Conservation (phyloP, 2,888 invertebrate genomes). For the Lasioglossum pauxillum region DNA sequence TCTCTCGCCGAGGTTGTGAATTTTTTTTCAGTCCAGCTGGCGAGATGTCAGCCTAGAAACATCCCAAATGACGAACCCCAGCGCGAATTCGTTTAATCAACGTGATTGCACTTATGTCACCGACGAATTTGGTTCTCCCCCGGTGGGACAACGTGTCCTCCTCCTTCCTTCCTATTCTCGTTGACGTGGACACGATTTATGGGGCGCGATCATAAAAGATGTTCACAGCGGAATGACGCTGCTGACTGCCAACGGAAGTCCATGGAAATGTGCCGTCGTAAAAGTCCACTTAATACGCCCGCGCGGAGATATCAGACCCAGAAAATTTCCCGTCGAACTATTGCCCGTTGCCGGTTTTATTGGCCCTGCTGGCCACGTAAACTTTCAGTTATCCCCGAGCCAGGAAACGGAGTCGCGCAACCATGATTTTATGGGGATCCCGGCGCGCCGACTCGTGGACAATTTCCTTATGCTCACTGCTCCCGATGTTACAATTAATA, state of each 20-base stretch:
- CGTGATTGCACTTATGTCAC: conserved; percentile 76
- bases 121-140: conserved; percentile 67
- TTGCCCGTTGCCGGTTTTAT: conserved; percentile 28
- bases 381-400: conserved; percentile 20
- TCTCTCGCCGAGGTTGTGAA: neutral
- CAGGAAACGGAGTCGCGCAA: neutral
- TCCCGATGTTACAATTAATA: neutral
- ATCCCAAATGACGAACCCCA: conserved; percentile 44
- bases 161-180: conserved; percentile 66
- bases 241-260: conserved; percentile 50
- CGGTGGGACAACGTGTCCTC: conserved; percentile 20
- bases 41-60: conserved; percentile 6
- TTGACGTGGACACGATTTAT: conserved; percentile 64
- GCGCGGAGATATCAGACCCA: conserved; percentile 15
- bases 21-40: neutral
- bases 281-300: conserved; percentile 53
- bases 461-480: neutral
- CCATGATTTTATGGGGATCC: neutral
- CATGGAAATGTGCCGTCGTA: conserved; percentile 59
- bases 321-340: conserved; percentile 31
- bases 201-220: conserved; percentile 67
- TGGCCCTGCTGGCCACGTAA: neutral
- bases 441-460: neutral
- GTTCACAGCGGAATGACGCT: conserved; percentile 44
- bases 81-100: conserved; percentile 73